Base-by-base conservation (phyloP, 2,797 vertebrate species). In the Sphenodon punctatus region DNA sequence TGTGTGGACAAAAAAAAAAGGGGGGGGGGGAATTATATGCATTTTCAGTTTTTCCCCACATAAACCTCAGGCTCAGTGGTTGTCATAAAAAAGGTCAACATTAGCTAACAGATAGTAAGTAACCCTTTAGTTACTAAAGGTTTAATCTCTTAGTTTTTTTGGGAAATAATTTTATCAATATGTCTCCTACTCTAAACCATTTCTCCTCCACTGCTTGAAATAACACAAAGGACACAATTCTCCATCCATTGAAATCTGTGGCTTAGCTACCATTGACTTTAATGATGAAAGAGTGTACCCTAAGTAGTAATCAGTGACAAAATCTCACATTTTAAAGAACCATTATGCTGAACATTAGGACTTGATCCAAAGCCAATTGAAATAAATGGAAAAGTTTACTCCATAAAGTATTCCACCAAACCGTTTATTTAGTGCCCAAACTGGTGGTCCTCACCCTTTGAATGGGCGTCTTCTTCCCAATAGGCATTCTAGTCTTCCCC, bases 261-360 rank as follows among this genome's bases (percentile, higher is more conserved):
- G n/a, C n/a, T n/a, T n/a, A n/a, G n/a, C n/a, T n/a, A n/a, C n/a
- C n/a, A n/a, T n/a, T n/a, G n/a, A n/a, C n/a, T n/a, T n/a, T n/a
- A n/a, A n/a, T n/a, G n/a, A n/a, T n/a, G n/a, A n/a, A n/a, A n/a
- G n/a, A n/a, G 73, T 39, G 51, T 82, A 75, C 23, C 63, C 89
- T 71, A 78, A 89, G 88, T 91, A 88, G 66, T 68, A 70, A 67
- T 63, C 6, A 3, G 71, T 86, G 73, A 56, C 83, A 89, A 88
- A 84, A 88, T 79, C 84, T 88, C 86, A 55, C 70, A 78, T 88
- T 80, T 85, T 65, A 80, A 66, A 66, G 78, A 67, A 49, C 59
- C 36, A 75, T 78, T 67, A 68, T 6, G 1, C 23, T 75, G 32
- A n/a, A 60, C 70, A 77, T 83, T 22, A 63, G n/a, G n/a, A n/a